Evolutionary conservation across 1,140 invertebrate genomes (phyloP), one percentile per base, ranked within the genome.

Genomic region (Lepidurus packardi): DNA sequence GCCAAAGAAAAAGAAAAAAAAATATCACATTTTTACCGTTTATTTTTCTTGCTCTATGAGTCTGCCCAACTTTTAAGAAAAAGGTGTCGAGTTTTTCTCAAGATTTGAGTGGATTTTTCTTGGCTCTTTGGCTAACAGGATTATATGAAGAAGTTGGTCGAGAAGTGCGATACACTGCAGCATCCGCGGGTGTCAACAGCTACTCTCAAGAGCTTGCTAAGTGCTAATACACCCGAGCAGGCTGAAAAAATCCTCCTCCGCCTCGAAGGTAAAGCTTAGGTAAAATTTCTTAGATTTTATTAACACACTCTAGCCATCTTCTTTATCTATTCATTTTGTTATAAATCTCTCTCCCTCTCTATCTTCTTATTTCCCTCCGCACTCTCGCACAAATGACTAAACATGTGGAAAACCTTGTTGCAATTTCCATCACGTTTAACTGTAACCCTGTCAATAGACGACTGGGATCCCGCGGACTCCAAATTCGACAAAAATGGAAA

Each of bases 211-310:
- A 76, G 65, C 77, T 42, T 73, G 44, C 24, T 78, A 10, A 77
- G 47, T 34, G 34, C 75, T 34, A 77, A 45, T 45, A 77, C 41
- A 24, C 34, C 43, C 75, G 75, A 77, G 43, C 75, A 77, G 43
- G 75, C 75, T 9, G 75, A 77, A 47, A 77, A 77, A 45, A 42
- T 77, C 41, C 75, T 77, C 75, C 43, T 25, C 47, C 75, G 75
- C 75, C 75, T 77, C 43, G 41, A 42, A 77, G 75, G 75, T 77
- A 77, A 77, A 77, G 43, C 43, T 13, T 77, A 77, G 75, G 75
- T 77, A 77, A 77, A 16, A 43, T 45, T 77, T 42, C 25, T 75
- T 75, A 43, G 1, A 42, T 24, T 16, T 75, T 25, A 73, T 43
- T 25, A 65, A 21, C 13, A 7, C 16, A 65, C 53, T 3, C 53